Evolutionary conservation across 2,113 vertebrate species (phyloP).

Genomic region (Platanista minor): DNA sequence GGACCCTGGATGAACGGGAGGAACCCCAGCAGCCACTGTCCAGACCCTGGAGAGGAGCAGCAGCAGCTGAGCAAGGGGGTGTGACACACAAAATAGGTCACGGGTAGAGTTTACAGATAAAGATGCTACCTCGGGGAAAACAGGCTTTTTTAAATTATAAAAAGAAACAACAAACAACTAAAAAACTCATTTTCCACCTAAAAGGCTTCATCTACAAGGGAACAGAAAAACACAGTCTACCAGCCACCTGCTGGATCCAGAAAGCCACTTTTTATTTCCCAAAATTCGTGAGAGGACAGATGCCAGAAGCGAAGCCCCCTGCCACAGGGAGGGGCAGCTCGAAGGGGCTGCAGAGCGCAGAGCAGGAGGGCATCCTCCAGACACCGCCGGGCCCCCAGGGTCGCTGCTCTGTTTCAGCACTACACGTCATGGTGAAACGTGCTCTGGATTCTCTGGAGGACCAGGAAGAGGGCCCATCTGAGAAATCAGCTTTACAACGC

Average conservation of each 20-base stretch:
- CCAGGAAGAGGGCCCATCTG: not conserved
- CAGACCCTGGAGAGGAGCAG: too few species aligned
- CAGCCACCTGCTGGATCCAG: not conserved
- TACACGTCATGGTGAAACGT: fast-evolving
- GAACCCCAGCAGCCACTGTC: fast-evolving
- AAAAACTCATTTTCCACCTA: not conserved
- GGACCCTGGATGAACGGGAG: not conserved
- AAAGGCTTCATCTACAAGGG: not conserved
- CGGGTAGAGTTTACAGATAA: not conserved
- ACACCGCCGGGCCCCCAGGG: not conserved
- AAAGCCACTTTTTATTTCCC: not conserved
- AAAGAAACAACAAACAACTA: not conserved
- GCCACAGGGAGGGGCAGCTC: too few species aligned
- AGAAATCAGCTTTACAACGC: not conserved
- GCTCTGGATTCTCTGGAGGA: not conserved
- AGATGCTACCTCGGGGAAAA: not conserved
- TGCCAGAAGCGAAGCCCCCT: too few species aligned
- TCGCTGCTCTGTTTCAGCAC: not conserved
- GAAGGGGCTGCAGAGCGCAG: too few species aligned
- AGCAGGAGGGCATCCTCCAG: not conserved
- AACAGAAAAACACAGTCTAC: not conserved
- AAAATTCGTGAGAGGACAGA: fast-evolving
- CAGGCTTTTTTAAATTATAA: not conserved
- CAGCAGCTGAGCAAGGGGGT: too few species aligned
- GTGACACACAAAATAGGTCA: not conserved